phyloP scores from a whole-genome alignment of 2,797 vertebrate genomes.

The Xenentodon cancila region DNA sequence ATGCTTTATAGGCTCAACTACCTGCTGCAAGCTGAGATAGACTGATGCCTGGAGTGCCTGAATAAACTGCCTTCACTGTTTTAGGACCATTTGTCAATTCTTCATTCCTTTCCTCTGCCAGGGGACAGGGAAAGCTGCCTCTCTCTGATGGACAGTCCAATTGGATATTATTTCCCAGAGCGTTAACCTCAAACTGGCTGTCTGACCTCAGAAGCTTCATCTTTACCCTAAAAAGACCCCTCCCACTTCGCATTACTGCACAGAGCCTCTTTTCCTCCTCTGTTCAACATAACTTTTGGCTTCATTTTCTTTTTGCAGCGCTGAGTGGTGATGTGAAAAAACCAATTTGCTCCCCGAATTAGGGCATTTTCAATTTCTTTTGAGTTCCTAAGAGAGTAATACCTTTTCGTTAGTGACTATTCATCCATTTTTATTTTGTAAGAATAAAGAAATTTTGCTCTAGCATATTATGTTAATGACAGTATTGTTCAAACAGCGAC shows the following conservation, averaged over 20 bases:
- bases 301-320: conserved; percentile 45
- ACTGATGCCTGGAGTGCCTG: conserved; percentile 74
- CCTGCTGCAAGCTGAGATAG: conserved; percentile 73
- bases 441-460: conserved; percentile 43
- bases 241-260: conserved; percentile 16
- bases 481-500: conserved; percentile 31
- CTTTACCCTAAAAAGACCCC: conserved; percentile 40
- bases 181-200: conserved; percentile 44
- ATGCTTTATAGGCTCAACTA: conserved; percentile 76
- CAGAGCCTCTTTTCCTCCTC: conserved; percentile 1
- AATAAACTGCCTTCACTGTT: conserved; percentile 79
- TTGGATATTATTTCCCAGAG: conserved; percentile 63
- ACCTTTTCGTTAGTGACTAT: conserved; percentile 37
- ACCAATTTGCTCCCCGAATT: conserved; percentile 44
- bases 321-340: conserved; percentile 26
- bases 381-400: conserved; percentile 48
- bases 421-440: conserved; percentile 44
- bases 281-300: conserved; percentile 35
- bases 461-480: conserved; percentile 36
- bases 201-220: conserved; percentile 51
- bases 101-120: conserved; percentile 72
- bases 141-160: conserved; percentile 60
- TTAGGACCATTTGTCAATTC: conserved; percentile 80
- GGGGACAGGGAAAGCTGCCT: conserved; percentile 62
- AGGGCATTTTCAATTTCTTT: conserved; percentile 46